These are phyloP conservation scores for Hyperoodon ampullatus DNA, from an alignment of 2,113 vertebrate species.

Conservation along the genomic window DNA sequence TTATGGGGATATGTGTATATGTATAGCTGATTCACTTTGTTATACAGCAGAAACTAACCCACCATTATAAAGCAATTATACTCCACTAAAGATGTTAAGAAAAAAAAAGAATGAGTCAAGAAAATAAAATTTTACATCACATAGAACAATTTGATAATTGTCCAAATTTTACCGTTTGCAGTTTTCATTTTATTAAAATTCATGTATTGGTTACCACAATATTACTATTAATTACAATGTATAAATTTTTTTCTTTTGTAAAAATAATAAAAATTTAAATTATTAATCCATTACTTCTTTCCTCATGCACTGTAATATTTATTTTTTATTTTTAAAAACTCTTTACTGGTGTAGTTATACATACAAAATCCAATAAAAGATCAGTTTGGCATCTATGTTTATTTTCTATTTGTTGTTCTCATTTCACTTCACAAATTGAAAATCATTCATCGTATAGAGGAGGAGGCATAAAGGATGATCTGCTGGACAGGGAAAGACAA, in stretches of 20 bases:
- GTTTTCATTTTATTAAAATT: slow-evolving; percentile 20
- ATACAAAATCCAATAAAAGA: neutral
- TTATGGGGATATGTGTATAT: too few relatives aligned
- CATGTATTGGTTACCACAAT: neutral
- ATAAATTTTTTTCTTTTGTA: neutral
- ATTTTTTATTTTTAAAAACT: neutral
- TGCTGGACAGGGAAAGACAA: neutral
- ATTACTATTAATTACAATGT: neutral
- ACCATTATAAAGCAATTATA: too few relatives aligned
- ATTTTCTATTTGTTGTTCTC: neutral
- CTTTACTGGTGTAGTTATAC: neutral
- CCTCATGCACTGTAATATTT: neutral
- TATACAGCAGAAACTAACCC: too few relatives aligned
- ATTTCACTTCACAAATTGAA: neutral
- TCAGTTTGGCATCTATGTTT: neutral
- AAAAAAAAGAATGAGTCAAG: neutral
- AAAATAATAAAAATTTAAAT: neutral
- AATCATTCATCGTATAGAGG: neutral
- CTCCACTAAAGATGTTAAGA: too few relatives aligned
- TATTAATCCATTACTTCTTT: neutral
- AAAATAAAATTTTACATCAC: neutral
- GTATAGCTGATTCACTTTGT: too few relatives aligned
- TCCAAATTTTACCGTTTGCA: neutral
- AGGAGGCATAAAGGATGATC: neutral
- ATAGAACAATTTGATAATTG: neutral